Conservation (phyloP, 2,797 vertebrate species). For the Halcyon badia region DNA sequence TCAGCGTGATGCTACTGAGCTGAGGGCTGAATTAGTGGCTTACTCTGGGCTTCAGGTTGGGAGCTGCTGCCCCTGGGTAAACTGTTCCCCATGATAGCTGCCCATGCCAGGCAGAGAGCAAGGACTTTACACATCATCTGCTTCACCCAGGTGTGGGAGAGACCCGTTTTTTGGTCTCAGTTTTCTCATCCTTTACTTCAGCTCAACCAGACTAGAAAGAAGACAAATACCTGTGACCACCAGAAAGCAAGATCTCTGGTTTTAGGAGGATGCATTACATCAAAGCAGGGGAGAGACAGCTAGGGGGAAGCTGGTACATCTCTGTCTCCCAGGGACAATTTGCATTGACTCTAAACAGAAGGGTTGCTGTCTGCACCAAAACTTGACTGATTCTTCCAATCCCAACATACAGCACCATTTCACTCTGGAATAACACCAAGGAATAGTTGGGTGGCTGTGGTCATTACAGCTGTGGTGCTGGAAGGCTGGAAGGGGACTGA, state of each 20-base stretch:
- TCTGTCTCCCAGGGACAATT: neutral
- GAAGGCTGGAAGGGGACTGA: neutral
- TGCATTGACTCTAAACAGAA: neutral
- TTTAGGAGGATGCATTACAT: neutral
- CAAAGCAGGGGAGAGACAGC: neutral
- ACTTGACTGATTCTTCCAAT: neutral
- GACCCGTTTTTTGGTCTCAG: neutral
- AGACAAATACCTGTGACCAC: neutral
- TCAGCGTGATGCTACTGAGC: neutral
- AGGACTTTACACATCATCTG: neutral
- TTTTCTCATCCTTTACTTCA: neutral
- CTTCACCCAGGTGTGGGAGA: neutral
- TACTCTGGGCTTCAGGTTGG: neutral
- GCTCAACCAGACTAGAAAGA: neutral
- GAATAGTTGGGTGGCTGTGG: neutral
- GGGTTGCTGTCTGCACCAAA: neutral
- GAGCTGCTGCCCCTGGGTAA: neutral
- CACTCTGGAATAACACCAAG: neutral
- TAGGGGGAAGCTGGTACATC: neutral
- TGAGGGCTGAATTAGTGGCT: neutral
- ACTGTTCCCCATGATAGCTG: neutral
- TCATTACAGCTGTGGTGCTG: neutral
- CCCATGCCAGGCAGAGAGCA: neutral
- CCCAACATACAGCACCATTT: neutral
- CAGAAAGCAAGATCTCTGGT: neutral